phyloP scores from a whole-genome alignment of 2,113 vertebrate species.

The Emydura subglobosa region DNA sequence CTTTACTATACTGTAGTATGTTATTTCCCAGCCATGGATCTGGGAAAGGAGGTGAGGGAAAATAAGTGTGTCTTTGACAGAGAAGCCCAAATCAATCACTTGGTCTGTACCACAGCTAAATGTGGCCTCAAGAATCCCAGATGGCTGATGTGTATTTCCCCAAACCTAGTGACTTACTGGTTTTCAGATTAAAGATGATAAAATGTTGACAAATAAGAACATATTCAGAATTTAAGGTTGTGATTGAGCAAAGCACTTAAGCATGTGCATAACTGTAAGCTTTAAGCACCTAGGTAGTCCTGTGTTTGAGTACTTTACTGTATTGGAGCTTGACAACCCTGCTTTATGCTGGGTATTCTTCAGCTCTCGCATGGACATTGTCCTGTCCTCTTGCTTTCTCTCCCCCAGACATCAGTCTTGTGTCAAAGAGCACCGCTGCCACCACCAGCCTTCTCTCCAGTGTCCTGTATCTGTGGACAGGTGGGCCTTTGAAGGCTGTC shows the following conservation, averaged over 20 bases:
- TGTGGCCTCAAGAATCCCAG: conserved; percentile 39
- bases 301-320: neutral
- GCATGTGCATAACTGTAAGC: neutral
- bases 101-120: conserved; percentile 58
- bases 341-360: neutral
- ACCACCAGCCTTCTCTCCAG: neutral
- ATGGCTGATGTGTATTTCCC: conserved; percentile 59
- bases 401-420: neutral
- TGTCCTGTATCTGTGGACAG: neutral
- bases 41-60: conserved; percentile 2
- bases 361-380: conserved; percentile 22
- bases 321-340: neutral
- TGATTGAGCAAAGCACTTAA: conserved; percentile 46
- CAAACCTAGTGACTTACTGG: conserved; percentile 67
- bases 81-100: conserved; percentile 39
- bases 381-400: accelerated
- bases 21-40: conserved; percentile 17
- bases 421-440: neutral
- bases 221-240: conserved; percentile 42
- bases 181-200: conserved; percentile 54
- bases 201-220: conserved; percentile 25
- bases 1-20: neutral
- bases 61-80: conserved; percentile 10
- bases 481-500: conserved; percentile 27
- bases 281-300: neutral